phyloP scores from a whole-genome alignment of 92 coral and sea anemone species.

The Epizoanthus fatuus region DNA sequence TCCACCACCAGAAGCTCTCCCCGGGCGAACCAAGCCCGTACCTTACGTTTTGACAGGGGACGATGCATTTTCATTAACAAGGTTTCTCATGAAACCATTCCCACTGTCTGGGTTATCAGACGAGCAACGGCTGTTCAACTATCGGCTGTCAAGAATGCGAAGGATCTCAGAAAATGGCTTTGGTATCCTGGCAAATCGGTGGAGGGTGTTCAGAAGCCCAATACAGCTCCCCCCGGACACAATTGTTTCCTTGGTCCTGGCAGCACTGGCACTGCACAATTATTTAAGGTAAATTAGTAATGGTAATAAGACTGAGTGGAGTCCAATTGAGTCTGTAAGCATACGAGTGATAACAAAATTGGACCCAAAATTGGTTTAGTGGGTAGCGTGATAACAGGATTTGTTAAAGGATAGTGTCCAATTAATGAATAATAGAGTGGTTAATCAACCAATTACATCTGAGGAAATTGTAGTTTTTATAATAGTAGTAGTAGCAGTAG shows the following conservation, averaged over 20 bases:
- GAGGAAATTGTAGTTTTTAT: too few species aligned
- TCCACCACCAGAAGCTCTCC: conserved; percentile 47
- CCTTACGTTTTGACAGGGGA: conserved; percentile 77
- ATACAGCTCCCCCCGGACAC: conserved; percentile 61
- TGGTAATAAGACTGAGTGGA: too few species aligned
- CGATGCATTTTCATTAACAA: conserved; percentile 75
- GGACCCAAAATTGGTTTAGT: too few species aligned
- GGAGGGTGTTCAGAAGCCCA: conserved; percentile 67
- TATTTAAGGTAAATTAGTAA: conserved; percentile 40
- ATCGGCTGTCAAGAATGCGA: conserved; percentile 71
- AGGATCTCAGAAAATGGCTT: conserved; percentile 71
- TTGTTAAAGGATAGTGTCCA: too few species aligned
- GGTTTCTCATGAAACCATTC: conserved; percentile 66
- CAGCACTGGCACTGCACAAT: conserved; percentile 54
- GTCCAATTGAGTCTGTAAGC: too few species aligned
- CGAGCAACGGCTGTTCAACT: conserved; percentile 64
- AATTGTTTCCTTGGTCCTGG: conserved; percentile 44
- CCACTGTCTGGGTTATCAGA: conserved; percentile 45
- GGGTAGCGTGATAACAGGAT: too few species aligned
- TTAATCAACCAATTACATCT: too few species aligned
- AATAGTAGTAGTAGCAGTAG: too few species aligned
- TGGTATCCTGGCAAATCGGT: conserved; percentile 61
- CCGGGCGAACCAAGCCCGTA: conserved; percentile 55
- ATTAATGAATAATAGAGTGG: too few species aligned
- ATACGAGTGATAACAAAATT: too few species aligned